These are phyloP conservation scores for Vulpes vulpes DNA, from an alignment of 2,113 vertebrate species.

Conservation along the genomic window DNA sequence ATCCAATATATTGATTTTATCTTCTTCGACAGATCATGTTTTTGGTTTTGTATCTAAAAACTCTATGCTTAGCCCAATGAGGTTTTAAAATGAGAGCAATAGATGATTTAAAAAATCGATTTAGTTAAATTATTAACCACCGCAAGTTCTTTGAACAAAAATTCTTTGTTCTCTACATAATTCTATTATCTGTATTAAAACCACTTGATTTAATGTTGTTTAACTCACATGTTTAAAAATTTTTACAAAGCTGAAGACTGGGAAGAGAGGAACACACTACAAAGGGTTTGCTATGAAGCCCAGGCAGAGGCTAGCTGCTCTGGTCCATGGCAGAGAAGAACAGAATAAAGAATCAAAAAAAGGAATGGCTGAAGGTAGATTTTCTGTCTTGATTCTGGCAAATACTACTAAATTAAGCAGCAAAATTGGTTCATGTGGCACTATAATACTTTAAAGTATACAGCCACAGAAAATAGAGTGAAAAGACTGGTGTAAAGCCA, in stretches of 20 bases:
- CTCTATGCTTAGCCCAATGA: neutral
- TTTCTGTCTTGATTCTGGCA: neutral
- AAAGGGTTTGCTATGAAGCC: neutral
- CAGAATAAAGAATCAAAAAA: neutral
- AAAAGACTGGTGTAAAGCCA: neutral
- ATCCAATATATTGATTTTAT: neutral
- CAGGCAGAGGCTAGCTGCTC: neutral
- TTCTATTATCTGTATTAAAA: neutral
- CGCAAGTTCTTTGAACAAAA: neutral
- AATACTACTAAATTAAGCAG: neutral
- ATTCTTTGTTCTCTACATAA: neutral
- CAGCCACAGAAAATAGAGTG: neutral
- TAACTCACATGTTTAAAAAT: neutral
- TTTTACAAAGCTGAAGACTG: too few relatives aligned
- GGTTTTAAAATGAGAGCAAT: neutral
- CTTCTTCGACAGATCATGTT: neutral
- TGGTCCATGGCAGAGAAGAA: neutral
- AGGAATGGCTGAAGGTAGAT: rapidly evolving
- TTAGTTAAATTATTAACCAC: neutral
- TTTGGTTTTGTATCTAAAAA: neutral
- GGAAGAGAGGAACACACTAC: neutral
- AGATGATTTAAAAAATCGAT: neutral
- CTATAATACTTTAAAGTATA: neutral
- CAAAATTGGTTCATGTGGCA: neutral
- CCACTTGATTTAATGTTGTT: neutral